Conservation (phyloP, 2,888 invertebrate species). For the Acleris laterana region DNA sequence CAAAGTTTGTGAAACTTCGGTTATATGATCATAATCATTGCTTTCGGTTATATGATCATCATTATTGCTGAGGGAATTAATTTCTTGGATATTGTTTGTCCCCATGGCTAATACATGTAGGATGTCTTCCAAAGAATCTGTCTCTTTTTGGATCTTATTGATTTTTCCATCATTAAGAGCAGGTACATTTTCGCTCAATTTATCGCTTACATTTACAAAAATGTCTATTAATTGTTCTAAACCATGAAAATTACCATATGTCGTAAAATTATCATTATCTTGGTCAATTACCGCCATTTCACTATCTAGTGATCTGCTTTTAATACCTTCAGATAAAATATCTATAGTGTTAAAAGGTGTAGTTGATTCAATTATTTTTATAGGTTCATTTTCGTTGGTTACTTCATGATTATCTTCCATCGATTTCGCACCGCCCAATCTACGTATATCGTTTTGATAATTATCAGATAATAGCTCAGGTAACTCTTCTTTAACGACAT, state of each 20-base stretch:
- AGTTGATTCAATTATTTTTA: constrained; percentile 21
- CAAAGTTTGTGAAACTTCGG: not conserved
- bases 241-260: not conserved
- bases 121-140: too few relatives aligned
- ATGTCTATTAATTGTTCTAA: not conserved
- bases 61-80: too few relatives aligned
- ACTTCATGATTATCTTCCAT: not conserved
- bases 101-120: too few relatives aligned
- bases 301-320: constrained; percentile 11
- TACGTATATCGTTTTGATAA: not conserved
- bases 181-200: too few relatives aligned
- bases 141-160: too few relatives aligned
- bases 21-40: not conserved
- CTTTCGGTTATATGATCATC: not conserved
- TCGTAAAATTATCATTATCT: not conserved
- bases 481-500: not conserved
- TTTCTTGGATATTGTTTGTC: too few relatives aligned
- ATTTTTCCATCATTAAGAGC: too few relatives aligned
- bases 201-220: not conserved
- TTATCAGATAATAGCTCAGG: not conserved
- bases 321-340: not conserved
- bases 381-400: constrained; percentile 44
- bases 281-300: not conserved
- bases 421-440: too few relatives aligned
- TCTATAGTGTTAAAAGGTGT: not conserved